These are phyloP conservation scores for Tenebrosternarchus preto DNA, from an alignment of 2,113 vertebrate species.

Conservation along the genomic window DNA sequence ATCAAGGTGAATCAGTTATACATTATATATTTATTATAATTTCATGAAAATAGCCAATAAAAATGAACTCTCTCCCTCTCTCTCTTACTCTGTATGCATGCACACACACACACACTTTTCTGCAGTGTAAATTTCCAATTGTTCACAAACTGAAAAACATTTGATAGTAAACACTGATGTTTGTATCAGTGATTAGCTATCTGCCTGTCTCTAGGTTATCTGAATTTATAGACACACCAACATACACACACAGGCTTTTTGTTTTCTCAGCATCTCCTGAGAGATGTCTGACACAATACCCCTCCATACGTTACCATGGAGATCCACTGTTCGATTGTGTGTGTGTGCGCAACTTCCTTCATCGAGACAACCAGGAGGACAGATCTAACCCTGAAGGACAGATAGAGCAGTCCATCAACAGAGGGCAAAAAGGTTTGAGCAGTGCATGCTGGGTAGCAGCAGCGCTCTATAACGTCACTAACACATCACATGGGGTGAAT, in stretches of 20 bases:
- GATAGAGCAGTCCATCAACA: not conserved
- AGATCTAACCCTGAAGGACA: not conserved
- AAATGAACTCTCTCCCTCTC: too few relatives aligned
- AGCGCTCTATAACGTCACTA: not conserved
- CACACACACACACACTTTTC: not conserved
- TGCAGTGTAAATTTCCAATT: not conserved
- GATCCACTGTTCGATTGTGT: constrained; percentile 3
- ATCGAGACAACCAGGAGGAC: not conserved
- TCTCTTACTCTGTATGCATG: not conserved
- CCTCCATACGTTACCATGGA: constrained; percentile 32
- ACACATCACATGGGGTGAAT: not conserved
- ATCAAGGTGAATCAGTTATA: too few relatives aligned
- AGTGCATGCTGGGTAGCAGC: too few relatives aligned
- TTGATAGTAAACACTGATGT: not conserved
- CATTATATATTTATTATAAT: not conserved
- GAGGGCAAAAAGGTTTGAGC: too few relatives aligned
- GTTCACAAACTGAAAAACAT: not conserved
- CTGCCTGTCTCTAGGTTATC: not conserved
- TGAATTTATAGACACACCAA: not conserved
- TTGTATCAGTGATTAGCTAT: not conserved
- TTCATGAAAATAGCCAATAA: not conserved
- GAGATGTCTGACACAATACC: constrained; percentile 31
- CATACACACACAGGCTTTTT: constrained; percentile 26
- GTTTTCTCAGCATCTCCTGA: constrained; percentile 36
- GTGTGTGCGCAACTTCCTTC: not conserved